Conservation (phyloP, 2,113 vertebrate genomes). For the Paradisaea rubra region DNA sequence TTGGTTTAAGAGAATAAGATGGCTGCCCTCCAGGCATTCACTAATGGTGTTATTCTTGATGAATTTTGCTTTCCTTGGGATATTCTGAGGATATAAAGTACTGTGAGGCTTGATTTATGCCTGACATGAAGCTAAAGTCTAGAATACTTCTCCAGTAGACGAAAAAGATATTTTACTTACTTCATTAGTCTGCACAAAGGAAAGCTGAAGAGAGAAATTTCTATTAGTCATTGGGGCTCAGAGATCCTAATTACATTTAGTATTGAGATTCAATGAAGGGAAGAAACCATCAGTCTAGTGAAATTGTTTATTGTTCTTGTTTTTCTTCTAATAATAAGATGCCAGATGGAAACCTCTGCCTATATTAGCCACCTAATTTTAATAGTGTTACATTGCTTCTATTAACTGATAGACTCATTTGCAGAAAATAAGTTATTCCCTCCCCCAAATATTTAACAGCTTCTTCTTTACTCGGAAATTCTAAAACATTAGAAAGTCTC, state of each 20-base stretch:
- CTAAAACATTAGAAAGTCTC: neutral
- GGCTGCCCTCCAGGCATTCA: conserved; percentile 74
- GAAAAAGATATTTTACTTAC: conserved; percentile 57
- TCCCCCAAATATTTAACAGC: neutral
- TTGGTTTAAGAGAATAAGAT: conserved; percentile 74
- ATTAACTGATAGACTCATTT: neutral
- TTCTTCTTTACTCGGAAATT: neutral
- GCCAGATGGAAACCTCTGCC: neutral
- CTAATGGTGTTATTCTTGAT: conserved; percentile 77
- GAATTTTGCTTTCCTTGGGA: conserved; percentile 74
- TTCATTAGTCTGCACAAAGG: conserved; percentile 48
- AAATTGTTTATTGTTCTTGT: conserved; percentile 12
- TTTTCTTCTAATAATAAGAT: conserved; percentile 19
- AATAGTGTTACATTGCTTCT: neutral
- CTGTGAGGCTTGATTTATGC: conserved; percentile 78
- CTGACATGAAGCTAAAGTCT: conserved; percentile 68
- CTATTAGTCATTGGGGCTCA: neutral
- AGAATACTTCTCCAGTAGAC: conserved; percentile 48
- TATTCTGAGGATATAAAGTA: conserved; percentile 70
- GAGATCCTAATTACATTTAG: conserved; percentile 43
- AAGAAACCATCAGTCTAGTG: neutral
- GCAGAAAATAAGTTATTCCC: neutral
- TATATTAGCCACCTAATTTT: conserved; percentile 29
- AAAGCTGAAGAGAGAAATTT: conserved; percentile 37
- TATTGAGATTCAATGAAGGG: conserved; percentile 24